Conservation (phyloP, 2,888 invertebrate genomes). For the Mantis religiosa region DNA sequence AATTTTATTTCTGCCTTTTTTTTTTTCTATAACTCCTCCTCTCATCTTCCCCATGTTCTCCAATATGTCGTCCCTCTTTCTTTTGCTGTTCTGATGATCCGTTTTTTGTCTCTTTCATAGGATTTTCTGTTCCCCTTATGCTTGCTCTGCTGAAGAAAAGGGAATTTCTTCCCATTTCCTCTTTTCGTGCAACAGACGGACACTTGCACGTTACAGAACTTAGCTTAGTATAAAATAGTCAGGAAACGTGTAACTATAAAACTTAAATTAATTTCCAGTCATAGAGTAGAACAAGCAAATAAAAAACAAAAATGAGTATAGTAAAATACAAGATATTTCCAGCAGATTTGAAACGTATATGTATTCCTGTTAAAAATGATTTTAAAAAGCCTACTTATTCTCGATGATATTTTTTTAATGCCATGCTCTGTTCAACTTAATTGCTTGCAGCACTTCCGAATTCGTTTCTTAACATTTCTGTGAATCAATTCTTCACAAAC, state of each 20-base stretch:
- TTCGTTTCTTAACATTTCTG: too few species aligned
- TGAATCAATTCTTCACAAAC: too few species aligned
- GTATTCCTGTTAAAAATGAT: too few species aligned
- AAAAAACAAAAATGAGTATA: neutral
- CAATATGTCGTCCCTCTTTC: neutral
- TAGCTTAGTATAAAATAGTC: neutral
- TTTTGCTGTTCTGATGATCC: neutral
- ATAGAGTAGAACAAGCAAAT: neutral
- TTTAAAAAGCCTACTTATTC: too few species aligned
- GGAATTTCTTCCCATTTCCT: neutral
- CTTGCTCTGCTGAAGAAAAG: neutral
- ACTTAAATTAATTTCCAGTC: neutral
- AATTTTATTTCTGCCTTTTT: neutral
- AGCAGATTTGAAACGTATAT: too few species aligned
- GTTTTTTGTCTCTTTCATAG: neutral
- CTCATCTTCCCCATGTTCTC: neutral
- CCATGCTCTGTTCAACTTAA: too few species aligned
- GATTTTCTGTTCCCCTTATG: neutral
- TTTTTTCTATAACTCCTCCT: neutral
- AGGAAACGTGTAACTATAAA: neutral
- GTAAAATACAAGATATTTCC: too few species aligned
- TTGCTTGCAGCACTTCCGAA: too few species aligned
- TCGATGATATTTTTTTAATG: too few species aligned
- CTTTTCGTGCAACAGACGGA: neutral
- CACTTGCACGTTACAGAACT: neutral